phyloP scores from a whole-genome alignment of 2,888 invertebrate species.

The Agrochola lychnidis region DNA sequence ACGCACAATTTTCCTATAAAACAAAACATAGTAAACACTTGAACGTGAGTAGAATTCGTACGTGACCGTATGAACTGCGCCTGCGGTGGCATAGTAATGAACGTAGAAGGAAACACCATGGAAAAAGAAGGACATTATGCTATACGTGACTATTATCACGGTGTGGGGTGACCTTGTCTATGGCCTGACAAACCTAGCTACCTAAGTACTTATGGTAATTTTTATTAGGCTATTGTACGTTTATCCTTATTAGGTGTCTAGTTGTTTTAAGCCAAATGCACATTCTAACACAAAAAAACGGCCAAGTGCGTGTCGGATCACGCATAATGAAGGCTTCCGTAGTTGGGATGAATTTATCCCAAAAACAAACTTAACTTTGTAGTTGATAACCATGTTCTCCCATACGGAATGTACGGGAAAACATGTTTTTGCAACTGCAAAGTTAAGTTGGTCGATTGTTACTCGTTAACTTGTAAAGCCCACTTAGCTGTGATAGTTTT shows the following conservation, averaged over 20 bases:
- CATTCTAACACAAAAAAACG: background rate
- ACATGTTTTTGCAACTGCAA: no score
- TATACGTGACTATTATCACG: slow-evolving; percentile 56
- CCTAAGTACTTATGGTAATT: background rate
- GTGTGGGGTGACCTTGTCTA: slow-evolving; percentile 34
- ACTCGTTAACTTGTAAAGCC: no score
- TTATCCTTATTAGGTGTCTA: slow-evolving; percentile 19
- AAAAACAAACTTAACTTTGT: no score
- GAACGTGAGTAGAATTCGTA: slow-evolving; percentile 59
- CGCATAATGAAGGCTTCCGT: no score
- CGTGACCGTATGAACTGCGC: slow-evolving; percentile 31
- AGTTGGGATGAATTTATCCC: no score
- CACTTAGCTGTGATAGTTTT: no score
- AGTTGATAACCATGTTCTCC: no score
- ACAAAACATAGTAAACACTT: slow-evolving; percentile 49
- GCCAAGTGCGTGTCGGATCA: no score
- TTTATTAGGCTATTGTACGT: background rate
- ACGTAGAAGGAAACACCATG: slow-evolving; percentile 59
- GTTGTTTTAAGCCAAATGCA: background rate
- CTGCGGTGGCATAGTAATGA: slow-evolving; percentile 56
- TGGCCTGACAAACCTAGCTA: background rate
- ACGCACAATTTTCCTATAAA: slow-evolving; percentile 53
- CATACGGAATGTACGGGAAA: no score
- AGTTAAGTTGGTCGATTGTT: no score
- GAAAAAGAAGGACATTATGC: slow-evolving; percentile 46